Evolutionary conservation across 2,888 invertebrate genomes (phyloP).

Genomic region (Trachelus troglodyta): DNA sequence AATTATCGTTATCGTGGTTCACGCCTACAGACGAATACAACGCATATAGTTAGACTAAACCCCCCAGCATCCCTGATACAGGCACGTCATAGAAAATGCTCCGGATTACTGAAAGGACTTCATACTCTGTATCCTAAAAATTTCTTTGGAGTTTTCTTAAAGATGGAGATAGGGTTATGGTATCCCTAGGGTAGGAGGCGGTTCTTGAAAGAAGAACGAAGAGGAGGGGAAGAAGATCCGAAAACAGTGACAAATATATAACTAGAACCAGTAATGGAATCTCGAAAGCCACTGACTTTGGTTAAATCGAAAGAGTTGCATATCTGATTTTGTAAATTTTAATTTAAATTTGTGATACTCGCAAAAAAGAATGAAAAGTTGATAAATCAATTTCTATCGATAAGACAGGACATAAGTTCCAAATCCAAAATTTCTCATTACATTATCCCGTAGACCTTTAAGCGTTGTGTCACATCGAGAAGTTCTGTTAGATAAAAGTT

Average conservation of each 20-base stretch:
- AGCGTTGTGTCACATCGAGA: not conserved
- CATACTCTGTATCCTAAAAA: not conserved
- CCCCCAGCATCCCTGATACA: not conserved
- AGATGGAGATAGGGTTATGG: not conserved
- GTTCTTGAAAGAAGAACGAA: not conserved
- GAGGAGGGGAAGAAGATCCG: not conserved
- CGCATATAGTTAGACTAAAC: not conserved
- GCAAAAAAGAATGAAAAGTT: too few relatives aligned
- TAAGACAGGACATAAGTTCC: not conserved
- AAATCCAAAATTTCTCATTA: not conserved
- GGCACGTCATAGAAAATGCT: not conserved
- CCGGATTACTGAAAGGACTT: not conserved
- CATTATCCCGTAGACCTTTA: not conserved
- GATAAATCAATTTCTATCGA: not conserved
- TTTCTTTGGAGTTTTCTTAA: not conserved
- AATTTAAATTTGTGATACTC: too few relatives aligned
- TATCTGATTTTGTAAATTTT: too few relatives aligned
- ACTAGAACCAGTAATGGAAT: not conserved
- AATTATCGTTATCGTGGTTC: not conserved
- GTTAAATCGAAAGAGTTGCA: not conserved
- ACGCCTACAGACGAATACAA: not conserved
- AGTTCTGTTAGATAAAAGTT: not conserved
- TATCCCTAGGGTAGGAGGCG: not conserved
- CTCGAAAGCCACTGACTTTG: not conserved
- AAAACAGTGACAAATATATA: not conserved